These are phyloP conservation scores for Coleophora flavipennella DNA, from an alignment of 2,888 invertebrate genomes.

Conservation along the genomic window DNA sequence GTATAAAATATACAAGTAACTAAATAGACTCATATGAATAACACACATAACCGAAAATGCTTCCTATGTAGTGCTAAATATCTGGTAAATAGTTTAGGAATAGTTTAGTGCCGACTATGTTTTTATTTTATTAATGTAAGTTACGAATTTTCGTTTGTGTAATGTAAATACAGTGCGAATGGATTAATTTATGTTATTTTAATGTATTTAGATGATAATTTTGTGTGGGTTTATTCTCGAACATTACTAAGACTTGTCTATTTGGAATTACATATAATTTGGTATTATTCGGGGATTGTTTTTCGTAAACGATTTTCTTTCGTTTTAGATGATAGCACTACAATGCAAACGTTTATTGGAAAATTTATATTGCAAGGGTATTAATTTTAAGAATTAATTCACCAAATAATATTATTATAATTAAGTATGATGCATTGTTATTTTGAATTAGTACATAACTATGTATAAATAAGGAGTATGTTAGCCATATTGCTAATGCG, in stretches of 20 bases:
- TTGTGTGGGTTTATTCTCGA: neutral
- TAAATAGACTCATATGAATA: neutral
- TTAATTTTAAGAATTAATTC: constrained; percentile 30
- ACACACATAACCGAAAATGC: constrained; percentile 31
- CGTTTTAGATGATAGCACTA: no score
- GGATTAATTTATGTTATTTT: constrained; percentile 3
- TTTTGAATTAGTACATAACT: constrained; percentile 36
- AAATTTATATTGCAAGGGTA: constrained; percentile 8
- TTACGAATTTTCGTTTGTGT: constrained; percentile 29
- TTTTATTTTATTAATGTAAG: no score
- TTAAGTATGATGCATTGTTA: constrained; percentile 37
- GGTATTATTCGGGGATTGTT: neutral
- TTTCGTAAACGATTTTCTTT: no score
- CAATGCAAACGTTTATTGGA: neutral
- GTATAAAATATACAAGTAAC: no score
- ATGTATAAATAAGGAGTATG: constrained; percentile 32
- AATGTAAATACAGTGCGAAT: constrained; percentile 38
- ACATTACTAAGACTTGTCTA: no score
- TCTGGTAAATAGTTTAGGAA: constrained; percentile 5
- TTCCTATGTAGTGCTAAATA: constrained; percentile 48
- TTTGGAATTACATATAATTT: no score
- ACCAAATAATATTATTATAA: constrained; percentile 52
- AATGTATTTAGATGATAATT: neutral
- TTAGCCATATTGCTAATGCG: constrained; percentile 56
- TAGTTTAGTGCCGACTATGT: no score